Base-by-base conservation (phyloP, 2,888 invertebrate species). In the Mimumesa dahlbomi region DNA sequence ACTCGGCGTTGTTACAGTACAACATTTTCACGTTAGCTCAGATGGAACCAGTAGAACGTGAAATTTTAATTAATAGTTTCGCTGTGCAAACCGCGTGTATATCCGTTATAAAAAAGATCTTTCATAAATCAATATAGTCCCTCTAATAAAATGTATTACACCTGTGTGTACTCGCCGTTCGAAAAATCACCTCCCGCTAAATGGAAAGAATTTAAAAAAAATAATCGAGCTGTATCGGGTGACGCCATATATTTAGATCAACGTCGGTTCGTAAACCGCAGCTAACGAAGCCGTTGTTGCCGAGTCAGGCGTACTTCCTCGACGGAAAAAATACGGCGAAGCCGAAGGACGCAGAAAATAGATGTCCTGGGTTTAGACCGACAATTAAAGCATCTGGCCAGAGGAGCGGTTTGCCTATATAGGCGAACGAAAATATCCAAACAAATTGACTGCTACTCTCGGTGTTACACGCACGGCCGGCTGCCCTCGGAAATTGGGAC, bases 381-480 rank as follows among this genome's bases (percentile, higher is more conserved):
- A 75, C 77, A 80, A 82, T 83, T 80, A 80, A 68, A 65, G 71
- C 77, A 81, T 77, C 78, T 76, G 79, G n/a, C n/a, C 29, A 18
- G 1, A 13, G 29, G 16, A 21, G 1, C 9, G 43, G 38, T 14
- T 38, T 45, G 13, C n/a, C n/a, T n/a, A n/a, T 34, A 36, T 40
- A 29, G 45, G 49, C 48, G 52, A 54, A 72, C 79, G 67, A 84
- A 83, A 85, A 85, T 85, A 84, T 74, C 79, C 77, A 73, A 80
- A 84, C 78, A 83, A 85, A 85, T 84, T 83, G 84, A 79, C 76
- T 75, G 61, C 57, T 34, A 56, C 56, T n/a, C 52, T 14, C 36
- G 61, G 19, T 18, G 16, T n/a, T 34, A 54, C 49, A 48, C 25
- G 45, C 59, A 66, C 42, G 58, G 50, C 36, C 52, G 53, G 52